Evolutionary conservation across 1,140 invertebrate species (phyloP).

Genomic region (Bombus affinis): DNA sequence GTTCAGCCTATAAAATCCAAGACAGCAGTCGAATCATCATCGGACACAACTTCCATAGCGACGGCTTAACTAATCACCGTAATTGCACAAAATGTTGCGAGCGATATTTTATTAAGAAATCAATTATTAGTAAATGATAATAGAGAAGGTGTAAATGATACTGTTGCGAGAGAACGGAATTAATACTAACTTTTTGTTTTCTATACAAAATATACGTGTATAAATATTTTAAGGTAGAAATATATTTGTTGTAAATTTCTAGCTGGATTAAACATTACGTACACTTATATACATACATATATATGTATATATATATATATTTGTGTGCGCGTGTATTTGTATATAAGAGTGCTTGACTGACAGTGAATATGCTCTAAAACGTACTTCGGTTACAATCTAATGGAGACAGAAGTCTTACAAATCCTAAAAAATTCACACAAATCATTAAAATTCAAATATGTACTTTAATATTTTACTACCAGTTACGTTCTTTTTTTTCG

Average conservation of each 20-base stretch:
- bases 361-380: no score
- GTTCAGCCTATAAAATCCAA: constrained; percentile 14
- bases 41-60: not conserved
- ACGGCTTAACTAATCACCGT: constrained; percentile 15
- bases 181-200: not conserved
- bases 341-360: not conserved
- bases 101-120: constrained; percentile 7
- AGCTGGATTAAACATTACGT: constrained; percentile 12
- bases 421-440: no score
- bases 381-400: not conserved
- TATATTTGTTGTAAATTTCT: constrained; percentile 28
- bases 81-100: not conserved
- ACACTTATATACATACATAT: not conserved
- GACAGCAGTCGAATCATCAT: not conserved
- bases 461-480: not conserved
- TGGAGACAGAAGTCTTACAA: not conserved
- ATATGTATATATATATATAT: no score
- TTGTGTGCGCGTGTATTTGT: not conserved
- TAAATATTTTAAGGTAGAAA: constrained; percentile 38
- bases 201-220: constrained; percentile 8
- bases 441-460: not conserved
- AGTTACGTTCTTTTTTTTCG: not conserved
- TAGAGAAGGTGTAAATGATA: constrained; percentile 26
- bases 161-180: not conserved
- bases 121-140: constrained; percentile 18